Evolutionary conservation across 2,888 invertebrate genomes (phyloP), one percentile per base, ranked within the genome.

Genomic region (Thecocarcelia acutangulata): DNA sequence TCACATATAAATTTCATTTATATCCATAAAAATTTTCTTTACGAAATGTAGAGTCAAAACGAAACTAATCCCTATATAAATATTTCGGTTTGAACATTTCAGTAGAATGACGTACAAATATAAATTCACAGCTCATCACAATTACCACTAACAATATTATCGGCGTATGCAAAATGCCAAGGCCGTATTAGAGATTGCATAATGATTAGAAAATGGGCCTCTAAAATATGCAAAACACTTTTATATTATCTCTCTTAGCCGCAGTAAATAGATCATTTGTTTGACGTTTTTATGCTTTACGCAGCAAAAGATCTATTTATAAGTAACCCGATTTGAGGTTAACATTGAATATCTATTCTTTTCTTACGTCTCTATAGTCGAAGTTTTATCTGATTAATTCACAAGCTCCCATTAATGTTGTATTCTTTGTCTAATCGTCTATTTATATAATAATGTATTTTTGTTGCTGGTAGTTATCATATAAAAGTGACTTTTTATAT

Each of bases 61-160:
- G 52, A 37, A 61, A 69, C 54, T 19, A 63, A 52, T 37, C n/a
- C n/a, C n/a, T n/a, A n/a, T n/a, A n/a, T n/a, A 24, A 24, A 24
- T 24, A 24, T 24, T 24, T 24, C 5, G n/a, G 37, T 6, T 21
- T 40, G 17, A 69, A 24, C 17, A 17, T 13, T 17, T 69, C 9
- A 58, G 3, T 40, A 40, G 3, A 4, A 33, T 54, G 24, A 21
- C n/a, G 3, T 44, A 64, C 46, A 46, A 46, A 72, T 50, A 6
- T 61, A 42, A 61, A 52, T 61, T 40, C 61, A 72, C 24, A 70
- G 2, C 24, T 42, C 54, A 63, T 28, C 24, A 63, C 24, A 17
- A 24, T 28, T 9, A 46, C 24, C 13, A 61, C 17, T 13, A 24
- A 13, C 59, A 40, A 13, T 21, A 64, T 8, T 15, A 73, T 33